Evolutionary conservation across 2,888 invertebrate species (phyloP).

Genomic region (Steromphala cineraria): DNA sequence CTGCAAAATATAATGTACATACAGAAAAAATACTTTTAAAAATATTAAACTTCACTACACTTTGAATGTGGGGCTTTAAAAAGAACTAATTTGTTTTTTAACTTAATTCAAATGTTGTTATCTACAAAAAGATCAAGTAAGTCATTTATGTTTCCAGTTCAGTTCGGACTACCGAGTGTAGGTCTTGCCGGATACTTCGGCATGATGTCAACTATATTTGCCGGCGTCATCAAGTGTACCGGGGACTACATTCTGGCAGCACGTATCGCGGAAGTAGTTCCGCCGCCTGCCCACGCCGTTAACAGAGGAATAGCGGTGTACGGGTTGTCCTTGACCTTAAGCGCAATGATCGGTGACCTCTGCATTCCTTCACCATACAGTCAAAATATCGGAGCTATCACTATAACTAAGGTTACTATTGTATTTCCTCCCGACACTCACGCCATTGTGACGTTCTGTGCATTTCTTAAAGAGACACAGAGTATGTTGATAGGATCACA

Average conservation of each 20-base stretch:
- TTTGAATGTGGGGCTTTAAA: too few species aligned
- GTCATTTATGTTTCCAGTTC: slow-evolving; percentile 76
- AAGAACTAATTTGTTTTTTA: too few species aligned
- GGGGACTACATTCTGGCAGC: slow-evolving; percentile 94
- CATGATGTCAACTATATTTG: slow-evolving; percentile 64
- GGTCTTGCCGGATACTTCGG: slow-evolving; percentile 66
- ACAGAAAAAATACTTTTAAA: too few species aligned
- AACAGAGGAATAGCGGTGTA: slow-evolving; percentile 83
- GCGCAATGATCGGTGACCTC: slow-evolving; percentile 89
- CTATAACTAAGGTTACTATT: slow-evolving; percentile 83
- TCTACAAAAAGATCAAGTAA: too few species aligned
- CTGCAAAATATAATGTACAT: too few species aligned
- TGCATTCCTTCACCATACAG: slow-evolving; percentile 92
- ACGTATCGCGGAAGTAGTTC: slow-evolving; percentile 81
- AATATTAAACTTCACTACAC: too few species aligned
- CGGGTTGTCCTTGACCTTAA: slow-evolving; percentile 87
- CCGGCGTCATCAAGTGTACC: slow-evolving; percentile 76
- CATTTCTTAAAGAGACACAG: too few species aligned
- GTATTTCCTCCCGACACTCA: too few species aligned
- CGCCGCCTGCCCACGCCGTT: slow-evolving; percentile 90
- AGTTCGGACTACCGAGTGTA: slow-evolving; percentile 69
- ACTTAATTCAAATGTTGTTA: too few species aligned
- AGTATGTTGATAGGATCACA: too few species aligned
- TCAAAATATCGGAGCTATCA: slow-evolving; percentile 92
- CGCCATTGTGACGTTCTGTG: too few species aligned